Conservation (phyloP, 2,113 vertebrate species). For the Toxostoma redivivum region DNA sequence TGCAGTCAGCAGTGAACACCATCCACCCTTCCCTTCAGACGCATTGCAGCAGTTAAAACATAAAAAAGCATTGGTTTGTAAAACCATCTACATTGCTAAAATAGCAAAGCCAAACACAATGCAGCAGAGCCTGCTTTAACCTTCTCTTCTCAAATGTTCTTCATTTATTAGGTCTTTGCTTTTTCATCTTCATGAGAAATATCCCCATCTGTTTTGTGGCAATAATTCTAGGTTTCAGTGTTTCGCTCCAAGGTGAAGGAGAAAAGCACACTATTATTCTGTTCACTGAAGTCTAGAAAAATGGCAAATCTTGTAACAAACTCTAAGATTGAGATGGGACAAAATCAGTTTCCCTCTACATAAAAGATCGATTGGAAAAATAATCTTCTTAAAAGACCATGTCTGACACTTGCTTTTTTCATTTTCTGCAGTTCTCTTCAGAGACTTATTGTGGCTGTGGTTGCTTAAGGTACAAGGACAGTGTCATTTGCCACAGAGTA, state of each 20-base stretch:
- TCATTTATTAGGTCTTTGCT: constrained; percentile 2
- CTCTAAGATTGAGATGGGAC: neutral
- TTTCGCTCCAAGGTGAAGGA: constrained; percentile 34
- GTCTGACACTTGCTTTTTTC: neutral
- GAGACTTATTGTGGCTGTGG: neutral
- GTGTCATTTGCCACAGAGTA: neutral
- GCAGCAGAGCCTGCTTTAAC: neutral
- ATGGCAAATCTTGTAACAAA: constrained; percentile 4
- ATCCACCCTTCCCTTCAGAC: neutral
- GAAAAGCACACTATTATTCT: constrained; percentile 23
- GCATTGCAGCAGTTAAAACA: neutral
- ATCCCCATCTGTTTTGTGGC: constrained; percentile 4
- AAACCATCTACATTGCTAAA: neutral
- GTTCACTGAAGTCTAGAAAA: constrained; percentile 24
- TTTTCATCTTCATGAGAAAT: constrained; percentile 39
- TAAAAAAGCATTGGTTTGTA: neutral
- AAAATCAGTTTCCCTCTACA: neutral
- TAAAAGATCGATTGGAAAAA: neutral
- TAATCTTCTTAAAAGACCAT: neutral
- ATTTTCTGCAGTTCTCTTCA: neutral
- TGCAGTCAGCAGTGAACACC: neutral
- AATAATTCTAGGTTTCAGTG: constrained; percentile 14
- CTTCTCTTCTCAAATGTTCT: constrained; percentile 13
- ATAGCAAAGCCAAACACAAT: neutral
- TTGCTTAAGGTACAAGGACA: neutral